Evolutionary conservation across 1,140 invertebrate species (phyloP).

Genomic region (Lepidurus couesii): DNA sequence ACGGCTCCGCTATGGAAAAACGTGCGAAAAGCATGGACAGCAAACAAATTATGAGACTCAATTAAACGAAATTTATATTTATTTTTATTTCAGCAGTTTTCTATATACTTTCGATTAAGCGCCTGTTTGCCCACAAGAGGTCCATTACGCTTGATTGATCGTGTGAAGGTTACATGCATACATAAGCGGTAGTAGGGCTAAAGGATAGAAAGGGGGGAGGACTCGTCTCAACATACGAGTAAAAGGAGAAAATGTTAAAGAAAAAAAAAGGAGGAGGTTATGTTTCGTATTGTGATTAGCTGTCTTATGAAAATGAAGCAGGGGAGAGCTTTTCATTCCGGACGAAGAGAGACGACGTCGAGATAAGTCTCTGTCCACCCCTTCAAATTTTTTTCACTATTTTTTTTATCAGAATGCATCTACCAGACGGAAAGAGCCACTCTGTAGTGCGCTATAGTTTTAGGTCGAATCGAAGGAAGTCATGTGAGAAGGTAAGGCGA

Average conservation of each 20-base stretch:
- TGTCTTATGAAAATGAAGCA: background rate
- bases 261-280: background rate
- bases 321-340: background rate
- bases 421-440: background rate
- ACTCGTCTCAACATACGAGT: no score
- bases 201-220: no score
- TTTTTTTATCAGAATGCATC: background rate
- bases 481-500: no score
- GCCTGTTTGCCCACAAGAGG: background rate
- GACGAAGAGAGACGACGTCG: background rate
- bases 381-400: background rate
- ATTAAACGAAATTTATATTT: no score
- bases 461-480: background rate
- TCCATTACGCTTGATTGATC: background rate
- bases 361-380: background rate
- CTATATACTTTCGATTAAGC: no score
- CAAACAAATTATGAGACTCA: no score
- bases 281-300: background rate
- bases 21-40: no score
- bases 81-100: no score
- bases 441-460: background rate
- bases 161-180: slow-evolving; percentile 3
- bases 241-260: background rate
- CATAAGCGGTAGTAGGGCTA: background rate
- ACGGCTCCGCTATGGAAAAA: no score